Evolutionary conservation across 2,888 invertebrate species (phyloP), one percentile per base, ranked within the genome.

Genomic region (Leptothorax acervorum): DNA sequence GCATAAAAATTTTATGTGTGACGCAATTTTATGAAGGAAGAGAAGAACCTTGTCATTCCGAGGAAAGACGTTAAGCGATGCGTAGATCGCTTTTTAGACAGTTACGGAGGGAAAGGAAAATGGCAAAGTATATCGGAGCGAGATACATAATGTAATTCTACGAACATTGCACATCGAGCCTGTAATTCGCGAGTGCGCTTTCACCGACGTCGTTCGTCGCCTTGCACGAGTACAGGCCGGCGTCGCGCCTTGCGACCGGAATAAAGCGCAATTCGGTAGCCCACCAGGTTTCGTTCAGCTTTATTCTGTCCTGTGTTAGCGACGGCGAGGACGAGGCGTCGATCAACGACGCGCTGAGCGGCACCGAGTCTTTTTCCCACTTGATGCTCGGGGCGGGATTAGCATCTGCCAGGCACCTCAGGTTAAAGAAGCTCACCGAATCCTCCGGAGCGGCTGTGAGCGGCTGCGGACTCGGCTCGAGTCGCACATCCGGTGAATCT

Each of bases 181-280:
- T 95, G 87, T 96, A 95, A 88, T 95, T 95, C 83, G 96, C 95
- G 9, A 95, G 95, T 66, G 95, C 94, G 91, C 95, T 95, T 91
- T 95, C 97, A 91, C 97, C 97, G 89, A 98, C 98, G 90, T 96
- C 96, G 95, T 98, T 98, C 91, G 97, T 96, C n/a, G 98, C 98
- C 84, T 97, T 97, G 95, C 98, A 98, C 87, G 97, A 97, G 95
- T 98, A 98, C 90, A 97, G 97, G 3, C 98, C 98, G 92, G 98
- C 94, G 71, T 95, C 96, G 55, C 96, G 95, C 45, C 95, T 95
- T 87, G 95, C 95, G 76, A 96, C 96, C 63, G 96, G 96, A 86
- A 96, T 95, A 91, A 96, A 95, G 92, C 95, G 95, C 53, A 95
- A 90, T 83, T 95, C 94, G 53, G 95, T 95, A 66, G 93, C 94